A percentile compares a stretch with the other conserved stretches of the same genome.
Evolutionary conservation across 1,140 invertebrate genomes (phyloP).

Genomic region (Leptinotarsa lineolata): DNA sequence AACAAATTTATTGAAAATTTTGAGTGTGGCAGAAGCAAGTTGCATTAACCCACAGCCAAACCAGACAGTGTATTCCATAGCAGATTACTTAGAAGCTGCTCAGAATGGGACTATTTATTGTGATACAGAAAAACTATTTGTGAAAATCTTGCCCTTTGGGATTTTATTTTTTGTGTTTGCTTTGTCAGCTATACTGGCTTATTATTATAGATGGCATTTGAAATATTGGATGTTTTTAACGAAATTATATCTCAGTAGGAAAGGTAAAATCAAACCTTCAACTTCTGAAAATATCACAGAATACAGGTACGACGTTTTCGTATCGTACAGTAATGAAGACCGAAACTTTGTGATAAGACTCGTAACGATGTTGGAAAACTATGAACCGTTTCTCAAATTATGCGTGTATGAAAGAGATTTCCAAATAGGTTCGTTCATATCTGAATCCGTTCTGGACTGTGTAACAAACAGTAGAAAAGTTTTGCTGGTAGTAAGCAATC

Average conservation of each 20-base stretch:
- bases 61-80: background rate
- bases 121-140: constrained; percentile 19
- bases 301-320: constrained; percentile 68
- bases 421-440: constrained; percentile 65
- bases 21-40: background rate
- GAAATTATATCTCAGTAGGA: constrained; percentile 56
- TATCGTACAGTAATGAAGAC: constrained; percentile 69
- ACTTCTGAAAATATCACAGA: constrained; percentile 33
- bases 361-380: constrained; percentile 62
- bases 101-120: constrained; percentile 14
- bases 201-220: constrained; percentile 55
- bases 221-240: constrained; percentile 62
- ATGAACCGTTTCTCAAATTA: constrained; percentile 61
- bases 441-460: constrained; percentile 64
- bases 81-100: constrained; percentile 32
- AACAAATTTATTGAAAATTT: background rate
- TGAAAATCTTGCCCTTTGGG: constrained; percentile 27
- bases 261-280: constrained; percentile 52
- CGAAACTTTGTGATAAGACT: constrained; percentile 64
- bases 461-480: constrained; percentile 65
- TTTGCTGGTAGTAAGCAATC: constrained; percentile 66
- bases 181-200: constrained; percentile 25
- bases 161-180: constrained; percentile 27
- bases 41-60: background rate
- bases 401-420: constrained; percentile 72